Conservation (phyloP, 2,888 invertebrate genomes). For the Eurytoma adleriae region DNA sequence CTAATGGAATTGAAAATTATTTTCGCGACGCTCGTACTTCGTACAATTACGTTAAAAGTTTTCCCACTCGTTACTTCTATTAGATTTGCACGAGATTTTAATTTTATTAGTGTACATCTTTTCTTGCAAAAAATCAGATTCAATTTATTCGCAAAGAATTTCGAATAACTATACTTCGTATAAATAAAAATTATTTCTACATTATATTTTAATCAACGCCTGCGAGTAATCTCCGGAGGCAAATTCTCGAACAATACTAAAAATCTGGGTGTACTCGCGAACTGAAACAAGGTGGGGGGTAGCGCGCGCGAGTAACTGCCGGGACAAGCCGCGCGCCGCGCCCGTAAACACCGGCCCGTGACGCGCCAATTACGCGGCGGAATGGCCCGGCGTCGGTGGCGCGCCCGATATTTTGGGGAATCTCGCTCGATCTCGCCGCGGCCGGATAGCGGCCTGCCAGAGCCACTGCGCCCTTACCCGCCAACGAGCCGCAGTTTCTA, state of each 20-base stretch:
- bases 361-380: conserved; percentile 56
- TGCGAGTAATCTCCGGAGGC: too few species aligned
- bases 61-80: conserved; percentile 6
- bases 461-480: neutral
- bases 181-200: too few species aligned
- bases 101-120: too few species aligned
- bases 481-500: neutral
- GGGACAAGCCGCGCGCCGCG: conserved; percentile 21
- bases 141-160: too few species aligned
- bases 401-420: conserved; percentile 39
- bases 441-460: neutral
- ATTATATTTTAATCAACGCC: too few species aligned
- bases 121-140: too few species aligned
- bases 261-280: too few species aligned
- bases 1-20: conserved; percentile 33
- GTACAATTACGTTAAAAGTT: conserved; percentile 33
- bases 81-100: neutral
- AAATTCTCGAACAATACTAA: too few species aligned
- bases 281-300: neutral
- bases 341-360: conserved; percentile 51
- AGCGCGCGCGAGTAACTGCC: conserved; percentile 20
- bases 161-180: too few species aligned
- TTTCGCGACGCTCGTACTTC: conserved; percentile 11
- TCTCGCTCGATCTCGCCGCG: conserved; percentile 28
- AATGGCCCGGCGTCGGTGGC: conserved; percentile 46